Conservation (phyloP, 2,888 invertebrate genomes). For the Ennomos fuscantarius region DNA sequence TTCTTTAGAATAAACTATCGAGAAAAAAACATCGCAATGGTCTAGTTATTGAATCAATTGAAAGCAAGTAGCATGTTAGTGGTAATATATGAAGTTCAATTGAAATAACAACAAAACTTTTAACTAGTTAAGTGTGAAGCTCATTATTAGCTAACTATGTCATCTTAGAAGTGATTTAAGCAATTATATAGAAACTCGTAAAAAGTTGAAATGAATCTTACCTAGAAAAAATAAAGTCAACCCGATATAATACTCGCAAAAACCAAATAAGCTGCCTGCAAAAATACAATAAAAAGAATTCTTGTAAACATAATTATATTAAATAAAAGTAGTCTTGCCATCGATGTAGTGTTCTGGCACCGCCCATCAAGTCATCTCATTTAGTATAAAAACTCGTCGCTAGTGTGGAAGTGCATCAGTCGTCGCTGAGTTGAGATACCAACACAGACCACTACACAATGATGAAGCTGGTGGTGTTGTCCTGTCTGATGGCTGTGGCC, state of each 20-base stretch:
- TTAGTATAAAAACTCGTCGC: slow-evolving; percentile 63
- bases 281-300: too few relatives aligned
- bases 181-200: too few relatives aligned
- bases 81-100: too few relatives aligned
- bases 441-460: slow-evolving; percentile 80
- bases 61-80: slow-evolving; percentile 3
- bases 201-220: too few relatives aligned
- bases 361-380: slow-evolving; percentile 52
- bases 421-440: slow-evolving; percentile 54
- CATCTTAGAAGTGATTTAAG: too few relatives aligned
- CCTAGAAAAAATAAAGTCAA: too few relatives aligned
- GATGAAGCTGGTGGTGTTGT: slow-evolving; percentile 86
- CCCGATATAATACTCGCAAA: too few relatives aligned
- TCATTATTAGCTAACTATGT: too few relatives aligned
- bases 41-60: slow-evolving; percentile 7
- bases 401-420: slow-evolving; percentile 62
- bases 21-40: slow-evolving; percentile 14
- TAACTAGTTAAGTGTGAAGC: too few relatives aligned
- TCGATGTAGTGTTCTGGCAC: slow-evolving; percentile 58
- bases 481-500: slow-evolving; percentile 85
- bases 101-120: too few relatives aligned
- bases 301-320: too few relatives aligned
- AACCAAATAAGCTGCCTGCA: too few relatives aligned
- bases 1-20: not conserved
- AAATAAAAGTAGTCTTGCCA: slow-evolving; percentile 44